Conservation (phyloP, 2,797 vertebrate species). For the Glyptemys insculpta region DNA sequence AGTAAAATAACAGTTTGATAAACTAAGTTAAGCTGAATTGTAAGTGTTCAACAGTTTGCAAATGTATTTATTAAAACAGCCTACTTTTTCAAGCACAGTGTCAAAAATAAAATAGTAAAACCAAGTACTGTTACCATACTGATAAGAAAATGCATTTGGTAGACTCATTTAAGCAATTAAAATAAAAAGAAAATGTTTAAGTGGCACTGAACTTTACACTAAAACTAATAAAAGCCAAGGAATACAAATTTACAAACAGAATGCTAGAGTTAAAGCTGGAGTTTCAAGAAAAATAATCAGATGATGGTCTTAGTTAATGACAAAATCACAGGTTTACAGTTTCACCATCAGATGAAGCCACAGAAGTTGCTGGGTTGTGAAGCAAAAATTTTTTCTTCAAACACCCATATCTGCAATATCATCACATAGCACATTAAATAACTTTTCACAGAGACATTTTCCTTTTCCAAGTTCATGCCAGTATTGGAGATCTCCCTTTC, state of each 20-base stretch:
- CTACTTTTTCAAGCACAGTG: not conserved
- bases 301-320: not conserved
- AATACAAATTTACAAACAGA: not conserved
- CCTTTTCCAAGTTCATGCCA: not conserved
- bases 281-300: not conserved
- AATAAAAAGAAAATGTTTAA: not conserved
- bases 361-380: not conserved
- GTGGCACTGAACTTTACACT: not conserved
- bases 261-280: not conserved
- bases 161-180: not conserved
- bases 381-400: not conserved
- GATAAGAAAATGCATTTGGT: rapidly evolving
- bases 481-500: not conserved
- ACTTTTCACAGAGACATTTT: not conserved
- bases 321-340: rapidly evolving
- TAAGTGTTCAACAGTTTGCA: not conserved
- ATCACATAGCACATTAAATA: not conserved
- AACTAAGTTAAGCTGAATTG: not conserved
- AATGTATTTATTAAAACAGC: not conserved
- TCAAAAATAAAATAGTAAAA: not conserved
- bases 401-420: not conserved
- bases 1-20: not conserved
- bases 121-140: rapidly evolving
- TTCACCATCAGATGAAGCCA: not conserved
- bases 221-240: not conserved